These are phyloP conservation scores for Euura saliciscinereae DNA, from an alignment of 1,140 invertebrate genomes.

Conservation along the genomic window DNA sequence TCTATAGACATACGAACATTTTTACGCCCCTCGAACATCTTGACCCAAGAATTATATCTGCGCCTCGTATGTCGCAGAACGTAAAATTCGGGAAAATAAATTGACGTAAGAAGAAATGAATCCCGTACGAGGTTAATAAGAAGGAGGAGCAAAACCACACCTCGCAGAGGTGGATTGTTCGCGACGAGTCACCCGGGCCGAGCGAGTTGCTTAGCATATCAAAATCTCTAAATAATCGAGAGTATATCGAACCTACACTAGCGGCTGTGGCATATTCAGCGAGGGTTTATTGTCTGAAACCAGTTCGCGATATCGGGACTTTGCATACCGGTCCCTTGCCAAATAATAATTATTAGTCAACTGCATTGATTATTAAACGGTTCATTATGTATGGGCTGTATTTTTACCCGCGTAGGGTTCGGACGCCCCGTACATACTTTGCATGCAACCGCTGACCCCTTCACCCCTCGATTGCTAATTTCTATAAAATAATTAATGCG, in stretches of 20 bases:
- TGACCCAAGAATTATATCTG: too few species aligned
- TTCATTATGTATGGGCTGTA: constrained; percentile 42
- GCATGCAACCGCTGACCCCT: constrained; percentile 8
- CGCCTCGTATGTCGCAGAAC: background rate
- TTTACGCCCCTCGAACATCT: too few species aligned
- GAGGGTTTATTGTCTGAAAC: constrained; percentile 54
- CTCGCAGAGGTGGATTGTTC: background rate
- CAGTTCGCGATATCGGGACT: constrained; percentile 49
- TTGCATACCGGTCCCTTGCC: constrained; percentile 52
- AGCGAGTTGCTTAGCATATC: constrained; percentile 49
- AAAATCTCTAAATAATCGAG: constrained; percentile 59
- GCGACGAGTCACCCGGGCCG: constrained; percentile 8
- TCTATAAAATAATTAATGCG: background rate
- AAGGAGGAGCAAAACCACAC: too few species aligned
- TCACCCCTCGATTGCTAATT: background rate
- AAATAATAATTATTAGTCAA: constrained; percentile 54
- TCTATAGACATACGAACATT: background rate
- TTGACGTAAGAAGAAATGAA: background rate
- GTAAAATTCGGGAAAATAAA: background rate
- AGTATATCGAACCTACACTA: constrained; percentile 41
- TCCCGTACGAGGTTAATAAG: background rate
- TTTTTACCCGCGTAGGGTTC: constrained; percentile 1
- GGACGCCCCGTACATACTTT: background rate
- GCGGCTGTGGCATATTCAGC: constrained; percentile 1
- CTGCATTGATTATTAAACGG: constrained; percentile 59